Evolutionary conservation across 1,140 invertebrate species (phyloP).

Genomic region (Drosophila littoralis): DNA sequence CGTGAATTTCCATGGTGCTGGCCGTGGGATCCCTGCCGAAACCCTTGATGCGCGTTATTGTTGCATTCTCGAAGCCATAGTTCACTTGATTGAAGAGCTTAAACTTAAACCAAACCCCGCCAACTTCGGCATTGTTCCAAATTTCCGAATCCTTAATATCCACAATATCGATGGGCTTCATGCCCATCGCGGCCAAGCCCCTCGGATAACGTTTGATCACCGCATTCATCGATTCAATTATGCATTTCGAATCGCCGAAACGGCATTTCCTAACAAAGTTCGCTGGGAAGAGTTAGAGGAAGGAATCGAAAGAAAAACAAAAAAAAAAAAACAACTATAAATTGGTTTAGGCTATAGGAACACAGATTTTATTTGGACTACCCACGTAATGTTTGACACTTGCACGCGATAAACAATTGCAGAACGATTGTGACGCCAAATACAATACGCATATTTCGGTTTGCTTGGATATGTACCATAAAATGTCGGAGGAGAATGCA

Average conservation of each 20-base stretch:
- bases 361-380: background rate
- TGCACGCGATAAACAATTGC: background rate
- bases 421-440: conserved; percentile 8
- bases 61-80: conserved; percentile 54
- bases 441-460: conserved; percentile 11
- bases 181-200: conserved; percentile 30
- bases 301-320: too few relatives aligned
- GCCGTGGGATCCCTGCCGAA: conserved; percentile 43
- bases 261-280: conserved; percentile 32
- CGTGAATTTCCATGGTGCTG: conserved; percentile 41
- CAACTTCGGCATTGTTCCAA: conserved; percentile 17
- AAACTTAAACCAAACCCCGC: conserved; percentile 30
- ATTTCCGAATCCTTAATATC: conserved; percentile 28
- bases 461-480: background rate
- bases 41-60: conserved; percentile 37
- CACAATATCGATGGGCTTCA: conserved; percentile 41
- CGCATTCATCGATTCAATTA: conserved; percentile 33
- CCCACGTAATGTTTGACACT: conserved; percentile 26
- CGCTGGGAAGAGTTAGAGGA: background rate
- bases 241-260: conserved; percentile 40
- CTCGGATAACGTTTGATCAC: conserved; percentile 24
- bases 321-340: background rate
- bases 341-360: background rate
- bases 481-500: background rate
- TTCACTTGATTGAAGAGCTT: conserved; percentile 34